phyloP scores from a whole-genome alignment of 2,113 vertebrate species.

The Loxodonta africana region DNA sequence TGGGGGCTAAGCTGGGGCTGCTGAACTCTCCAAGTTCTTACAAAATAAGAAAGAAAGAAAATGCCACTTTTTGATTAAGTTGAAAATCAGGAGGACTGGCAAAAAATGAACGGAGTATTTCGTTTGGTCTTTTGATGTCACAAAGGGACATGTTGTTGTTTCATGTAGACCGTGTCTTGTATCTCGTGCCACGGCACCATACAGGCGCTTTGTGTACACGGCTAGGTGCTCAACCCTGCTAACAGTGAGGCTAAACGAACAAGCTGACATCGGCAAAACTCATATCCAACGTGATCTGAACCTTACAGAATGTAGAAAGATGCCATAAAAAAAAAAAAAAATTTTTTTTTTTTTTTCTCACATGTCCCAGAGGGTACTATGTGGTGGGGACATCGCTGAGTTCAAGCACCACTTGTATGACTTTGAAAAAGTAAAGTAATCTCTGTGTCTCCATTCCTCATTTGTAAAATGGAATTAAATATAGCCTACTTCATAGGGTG shows the following conservation, averaged over 20 bases:
- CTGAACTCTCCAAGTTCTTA: neutral
- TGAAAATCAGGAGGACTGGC: neutral
- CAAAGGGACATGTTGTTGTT: neutral
- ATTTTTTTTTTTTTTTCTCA: neutral
- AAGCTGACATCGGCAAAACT: neutral
- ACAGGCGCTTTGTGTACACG: neutral
- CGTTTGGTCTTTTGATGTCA: neutral
- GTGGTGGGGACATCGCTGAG: neutral
- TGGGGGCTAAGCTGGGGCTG: neutral
- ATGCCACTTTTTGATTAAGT: neutral
- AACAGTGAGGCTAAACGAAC: neutral
- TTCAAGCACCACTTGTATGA: neutral
- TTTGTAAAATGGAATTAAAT: neutral
- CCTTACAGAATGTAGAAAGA: neutral
- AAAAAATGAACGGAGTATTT: neutral
- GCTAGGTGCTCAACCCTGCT: neutral
- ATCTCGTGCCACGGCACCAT: neutral
- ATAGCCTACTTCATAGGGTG: neutral
- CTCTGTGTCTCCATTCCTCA: neutral
- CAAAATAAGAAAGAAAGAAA: neutral
- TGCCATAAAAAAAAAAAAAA: neutral
- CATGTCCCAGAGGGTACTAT: neutral
- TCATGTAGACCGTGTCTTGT: neutral
- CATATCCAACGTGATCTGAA: neutral
- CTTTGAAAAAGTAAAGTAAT: neutral